phyloP scores from a whole-genome alignment of 2,113 vertebrate species.

The Bujurquina vittata region DNA sequence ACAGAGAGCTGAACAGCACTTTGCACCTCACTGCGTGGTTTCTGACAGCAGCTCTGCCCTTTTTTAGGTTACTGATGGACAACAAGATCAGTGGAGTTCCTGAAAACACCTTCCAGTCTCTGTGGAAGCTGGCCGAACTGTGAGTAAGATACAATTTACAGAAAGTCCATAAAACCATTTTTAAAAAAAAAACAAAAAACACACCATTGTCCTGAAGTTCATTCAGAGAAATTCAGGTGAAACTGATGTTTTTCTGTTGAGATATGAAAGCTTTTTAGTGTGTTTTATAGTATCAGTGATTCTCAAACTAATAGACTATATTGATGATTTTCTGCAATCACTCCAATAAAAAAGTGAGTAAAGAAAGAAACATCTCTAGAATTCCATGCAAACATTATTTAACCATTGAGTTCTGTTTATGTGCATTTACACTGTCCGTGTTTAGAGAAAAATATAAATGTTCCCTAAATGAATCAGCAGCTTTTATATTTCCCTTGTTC shows the following conservation, averaged over 20 bases:
- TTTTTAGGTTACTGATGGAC: conserved; percentile 78
- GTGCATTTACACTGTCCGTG: not conserved
- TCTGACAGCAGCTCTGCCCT: conserved; percentile 32
- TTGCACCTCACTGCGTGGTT: not conserved
- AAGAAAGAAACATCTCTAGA: not conserved
- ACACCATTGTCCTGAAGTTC: not conserved
- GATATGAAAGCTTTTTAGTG: not conserved
- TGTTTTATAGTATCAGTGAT: not conserved
- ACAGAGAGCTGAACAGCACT: not conserved
- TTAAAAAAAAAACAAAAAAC: not conserved
- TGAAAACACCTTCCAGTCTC: conserved; percentile 83
- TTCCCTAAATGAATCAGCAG: not conserved
- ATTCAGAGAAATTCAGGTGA: not conserved
- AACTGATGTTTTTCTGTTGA: not conserved
- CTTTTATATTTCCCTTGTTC: not conserved
- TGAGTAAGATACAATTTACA: conserved; percentile 55
- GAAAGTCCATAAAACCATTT: not conserved
- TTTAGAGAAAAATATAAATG: not conserved
- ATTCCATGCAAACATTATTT: not conserved
- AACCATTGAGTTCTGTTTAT: not conserved
- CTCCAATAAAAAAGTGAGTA: not conserved
- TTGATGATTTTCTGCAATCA: not conserved
- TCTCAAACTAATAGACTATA: not conserved
- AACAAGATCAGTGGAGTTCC: conserved; percentile 83
- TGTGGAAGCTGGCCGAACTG: conserved; percentile 81